Percentiles rank a stretch among this genome's conserved stretches.
phyloP scores from a whole-genome alignment of 1,140 invertebrate genomes.

The Drosophila oshimai region DNA sequence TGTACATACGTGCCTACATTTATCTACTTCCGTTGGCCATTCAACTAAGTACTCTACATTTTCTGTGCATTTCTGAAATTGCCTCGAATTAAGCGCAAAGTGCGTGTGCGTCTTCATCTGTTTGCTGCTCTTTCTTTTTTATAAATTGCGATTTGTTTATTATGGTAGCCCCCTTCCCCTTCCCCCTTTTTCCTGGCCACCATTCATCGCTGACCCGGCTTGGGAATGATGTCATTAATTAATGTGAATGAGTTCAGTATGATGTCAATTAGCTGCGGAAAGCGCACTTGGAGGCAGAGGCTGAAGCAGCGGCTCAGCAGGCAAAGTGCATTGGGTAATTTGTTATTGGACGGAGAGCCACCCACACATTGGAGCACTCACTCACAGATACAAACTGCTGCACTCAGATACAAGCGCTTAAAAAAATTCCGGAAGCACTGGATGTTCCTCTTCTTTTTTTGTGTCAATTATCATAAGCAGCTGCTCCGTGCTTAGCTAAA shows the following conservation, averaged over 20 bases:
- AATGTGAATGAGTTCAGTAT: conserved; percentile 81
- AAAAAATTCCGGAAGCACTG: conserved; percentile 36
- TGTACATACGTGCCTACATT: neutral
- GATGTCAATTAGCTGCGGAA: conserved; percentile 81
- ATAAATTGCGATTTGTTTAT: conserved; percentile 59
- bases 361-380: conserved; percentile 13
- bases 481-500: conserved; percentile 13
- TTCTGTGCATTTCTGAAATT: conserved; percentile 54
- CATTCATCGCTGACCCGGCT: conserved; percentile 45
- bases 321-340: conserved; percentile 53
- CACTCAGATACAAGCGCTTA: conserved; percentile 11
- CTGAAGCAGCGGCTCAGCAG: conserved; percentile 12
- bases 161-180: neutral
- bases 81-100: conserved; percentile 65
- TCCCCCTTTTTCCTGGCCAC: neutral
- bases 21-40: conserved; percentile 33
- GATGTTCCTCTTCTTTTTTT: neutral
- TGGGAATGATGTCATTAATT: conserved; percentile 79
- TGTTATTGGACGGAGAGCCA: conserved; percentile 40
- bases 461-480: conserved; percentile 36
- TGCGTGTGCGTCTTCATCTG: conserved; percentile 44
- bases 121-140: conserved; percentile 44
- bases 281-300: conserved; percentile 57
- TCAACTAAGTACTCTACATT: conserved; percentile 18
- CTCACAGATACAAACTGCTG: neutral